A percentile compares a stretch with the other conserved stretches of the same genome.
These are phyloP conservation scores for Bombyx mandarina DNA, from an alignment of 1,140 invertebrate genomes.

Conservation along the genomic window DNA sequence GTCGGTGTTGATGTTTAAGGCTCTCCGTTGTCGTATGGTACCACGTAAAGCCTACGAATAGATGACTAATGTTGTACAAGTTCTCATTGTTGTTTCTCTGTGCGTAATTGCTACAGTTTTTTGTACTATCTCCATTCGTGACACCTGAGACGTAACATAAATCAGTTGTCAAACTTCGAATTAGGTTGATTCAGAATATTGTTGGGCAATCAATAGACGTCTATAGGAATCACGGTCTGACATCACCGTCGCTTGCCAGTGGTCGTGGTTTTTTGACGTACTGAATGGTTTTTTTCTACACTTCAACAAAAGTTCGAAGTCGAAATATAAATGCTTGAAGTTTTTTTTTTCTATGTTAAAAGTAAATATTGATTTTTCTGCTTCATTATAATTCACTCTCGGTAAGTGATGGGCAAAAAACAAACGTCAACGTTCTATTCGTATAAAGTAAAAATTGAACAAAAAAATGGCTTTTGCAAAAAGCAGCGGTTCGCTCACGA, in stretches of 20 bases:
- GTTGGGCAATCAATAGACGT: constrained; percentile 49
- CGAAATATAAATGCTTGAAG: constrained; percentile 1
- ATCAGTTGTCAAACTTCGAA: constrained; percentile 61
- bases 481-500: constrained; percentile 45
- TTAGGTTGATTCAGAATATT: constrained; percentile 45
- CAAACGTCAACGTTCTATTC: constrained; percentile 34
- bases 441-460: constrained; percentile 35
- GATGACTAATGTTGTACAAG: constrained; percentile 47
- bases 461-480: constrained; percentile 42
- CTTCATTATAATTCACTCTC: constrained; percentile 27
- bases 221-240: constrained; percentile 29
- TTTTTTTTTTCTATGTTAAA: constrained; percentile 12
- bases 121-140: constrained; percentile 37
- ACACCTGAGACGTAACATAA: constrained; percentile 56
- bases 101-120: constrained; percentile 47
- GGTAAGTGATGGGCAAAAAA: constrained; percentile 32
- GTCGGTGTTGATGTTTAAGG: constrained; percentile 27
- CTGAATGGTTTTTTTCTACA: constrained; percentile 26
- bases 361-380: constrained; percentile 22
- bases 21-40: constrained; percentile 24
- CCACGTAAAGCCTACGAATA: constrained; percentile 31
- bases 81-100: constrained; percentile 33
- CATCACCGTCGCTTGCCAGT: constrained; percentile 36
- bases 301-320: constrained; percentile 17
- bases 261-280: constrained; percentile 38